A percentile compares a stretch with the other conserved stretches of the same genome.
These are phyloP conservation scores for Oryzias javanicus DNA, from an alignment of 2,113 vertebrate genomes.

Conservation along the genomic window DNA sequence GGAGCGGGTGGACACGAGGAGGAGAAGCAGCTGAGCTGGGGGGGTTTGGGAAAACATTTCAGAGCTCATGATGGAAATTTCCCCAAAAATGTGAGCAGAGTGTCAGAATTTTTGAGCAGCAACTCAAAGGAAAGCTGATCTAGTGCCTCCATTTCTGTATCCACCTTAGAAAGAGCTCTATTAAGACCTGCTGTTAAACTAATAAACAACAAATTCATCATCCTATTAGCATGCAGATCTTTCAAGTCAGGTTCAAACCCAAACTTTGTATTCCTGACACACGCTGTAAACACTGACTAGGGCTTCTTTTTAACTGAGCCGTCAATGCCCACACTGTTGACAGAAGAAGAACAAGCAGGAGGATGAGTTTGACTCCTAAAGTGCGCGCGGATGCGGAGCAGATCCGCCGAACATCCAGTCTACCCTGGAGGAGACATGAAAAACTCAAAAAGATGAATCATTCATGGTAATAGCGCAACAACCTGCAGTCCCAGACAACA, in stretches of 20 bases:
- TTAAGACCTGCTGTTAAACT: neutral
- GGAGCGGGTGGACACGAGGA: conserved; percentile 12
- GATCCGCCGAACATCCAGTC: conserved; percentile 36
- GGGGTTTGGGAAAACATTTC: conserved; percentile 37
- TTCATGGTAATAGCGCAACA: conserved; percentile 43
- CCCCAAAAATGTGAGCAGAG: neutral
- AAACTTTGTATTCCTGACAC: neutral
- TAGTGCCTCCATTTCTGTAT: neutral
- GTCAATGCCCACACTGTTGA: neutral
- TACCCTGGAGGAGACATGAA: conserved; percentile 33
- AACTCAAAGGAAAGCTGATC: neutral
- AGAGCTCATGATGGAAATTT: conserved; percentile 25
- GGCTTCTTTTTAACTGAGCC: neutral
- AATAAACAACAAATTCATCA: neutral
- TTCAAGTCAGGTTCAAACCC: neutral
- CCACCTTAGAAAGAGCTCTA: no score
- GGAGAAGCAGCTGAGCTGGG: neutral
- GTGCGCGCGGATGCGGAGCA: conserved; percentile 5
- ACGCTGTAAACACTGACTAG: neutral
- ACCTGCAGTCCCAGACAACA: conserved; percentile 19
- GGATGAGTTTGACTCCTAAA: neutral
- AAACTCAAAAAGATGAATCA: conserved; percentile 46
- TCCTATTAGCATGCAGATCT: neutral
- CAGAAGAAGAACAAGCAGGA: neutral
- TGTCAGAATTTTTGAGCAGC: no score